Evolutionary conservation across 2,797 vertebrate genomes (phyloP).

Genomic region (Tympanoctomys barrerae): DNA sequence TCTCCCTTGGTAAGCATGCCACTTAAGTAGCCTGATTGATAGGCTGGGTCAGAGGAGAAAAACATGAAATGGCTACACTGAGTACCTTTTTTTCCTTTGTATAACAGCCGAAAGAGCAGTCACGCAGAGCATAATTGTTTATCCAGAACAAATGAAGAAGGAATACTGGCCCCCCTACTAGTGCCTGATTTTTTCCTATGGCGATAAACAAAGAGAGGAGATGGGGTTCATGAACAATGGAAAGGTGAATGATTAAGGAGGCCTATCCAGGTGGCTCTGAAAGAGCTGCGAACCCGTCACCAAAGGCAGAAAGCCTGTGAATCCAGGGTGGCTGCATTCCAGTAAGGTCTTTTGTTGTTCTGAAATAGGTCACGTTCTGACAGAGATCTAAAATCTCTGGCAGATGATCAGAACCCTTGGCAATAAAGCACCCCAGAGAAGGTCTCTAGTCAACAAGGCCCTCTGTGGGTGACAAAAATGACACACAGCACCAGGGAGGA

Average conservation of each 20-base stretch:
- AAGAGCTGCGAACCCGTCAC: not conserved
- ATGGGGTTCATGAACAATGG: not conserved
- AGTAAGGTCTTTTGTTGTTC: not conserved
- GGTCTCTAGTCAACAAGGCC: not conserved
- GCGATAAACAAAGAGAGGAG: slow-evolving; percentile 53
- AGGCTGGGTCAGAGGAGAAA: slow-evolving; percentile 20
- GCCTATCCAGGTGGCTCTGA: not conserved
- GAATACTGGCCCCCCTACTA: not conserved
- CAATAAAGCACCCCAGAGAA: not conserved
- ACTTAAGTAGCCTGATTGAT: slow-evolving; percentile 29
- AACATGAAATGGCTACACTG: slow-evolving; percentile 32
- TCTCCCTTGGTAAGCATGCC: slow-evolving; percentile 17
- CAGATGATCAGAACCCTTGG: not conserved
- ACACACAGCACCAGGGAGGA: accelerated
- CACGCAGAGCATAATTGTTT: slow-evolving; percentile 41
- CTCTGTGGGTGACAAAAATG: not conserved
- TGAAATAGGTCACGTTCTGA: slow-evolving; percentile 43
- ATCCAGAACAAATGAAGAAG: slow-evolving; percentile 66
- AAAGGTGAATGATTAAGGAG: not conserved
- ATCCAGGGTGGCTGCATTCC: not conserved
- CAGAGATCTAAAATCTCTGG: slow-evolving; percentile 21
- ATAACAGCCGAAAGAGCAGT: slow-evolving; percentile 38
- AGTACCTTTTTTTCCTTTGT: not conserved
- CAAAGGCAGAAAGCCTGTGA: not conserved
- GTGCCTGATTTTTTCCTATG: not conserved